phyloP scores from a whole-genome alignment of 2,113 vertebrate genomes.

The Hippoglossus stenolepis region DNA sequence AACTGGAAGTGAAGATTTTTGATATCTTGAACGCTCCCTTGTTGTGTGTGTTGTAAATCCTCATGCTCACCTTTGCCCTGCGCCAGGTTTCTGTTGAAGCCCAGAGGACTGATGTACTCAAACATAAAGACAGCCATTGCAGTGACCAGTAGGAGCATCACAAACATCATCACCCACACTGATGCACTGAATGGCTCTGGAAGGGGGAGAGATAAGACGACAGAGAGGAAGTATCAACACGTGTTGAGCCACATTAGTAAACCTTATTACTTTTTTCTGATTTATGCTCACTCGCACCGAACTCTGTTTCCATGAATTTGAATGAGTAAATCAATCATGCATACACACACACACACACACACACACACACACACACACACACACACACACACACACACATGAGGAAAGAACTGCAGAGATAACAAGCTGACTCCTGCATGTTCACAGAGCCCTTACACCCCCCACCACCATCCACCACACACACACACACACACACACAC shows the following conservation, averaged over 20 bases:
- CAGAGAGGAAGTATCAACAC: constrained; percentile 22
- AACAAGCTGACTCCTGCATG: constrained; percentile 42
- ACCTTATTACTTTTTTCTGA: constrained; percentile 23
- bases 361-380: constrained; percentile 14
- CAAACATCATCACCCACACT: constrained; percentile 99
- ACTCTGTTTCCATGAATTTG: constrained; percentile 4
- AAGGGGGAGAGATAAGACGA: constrained; percentile 28
- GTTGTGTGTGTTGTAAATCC: neutral
- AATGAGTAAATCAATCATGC: constrained; percentile 42
- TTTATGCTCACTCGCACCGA: neutral
- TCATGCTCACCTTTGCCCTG: constrained; percentile 92
- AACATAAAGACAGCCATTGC: constrained; percentile 99
- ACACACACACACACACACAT: constrained; percentile 2
- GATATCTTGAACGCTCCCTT: no score
- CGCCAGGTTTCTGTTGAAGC: constrained; percentile 96
- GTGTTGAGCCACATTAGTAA: neutral
- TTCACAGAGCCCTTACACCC: constrained; percentile 20
- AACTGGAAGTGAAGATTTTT: neutral
- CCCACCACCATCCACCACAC: neutral
- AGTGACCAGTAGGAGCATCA: constrained; percentile 97
- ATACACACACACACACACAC: neutral
- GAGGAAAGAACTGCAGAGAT: neutral
- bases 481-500: constrained; percentile 22
- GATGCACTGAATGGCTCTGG: constrained; percentile 99
- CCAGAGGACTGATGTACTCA: constrained; percentile 97